Conservation (phyloP, 2,888 invertebrate genomes). For the Zeuzera pyrina region DNA sequence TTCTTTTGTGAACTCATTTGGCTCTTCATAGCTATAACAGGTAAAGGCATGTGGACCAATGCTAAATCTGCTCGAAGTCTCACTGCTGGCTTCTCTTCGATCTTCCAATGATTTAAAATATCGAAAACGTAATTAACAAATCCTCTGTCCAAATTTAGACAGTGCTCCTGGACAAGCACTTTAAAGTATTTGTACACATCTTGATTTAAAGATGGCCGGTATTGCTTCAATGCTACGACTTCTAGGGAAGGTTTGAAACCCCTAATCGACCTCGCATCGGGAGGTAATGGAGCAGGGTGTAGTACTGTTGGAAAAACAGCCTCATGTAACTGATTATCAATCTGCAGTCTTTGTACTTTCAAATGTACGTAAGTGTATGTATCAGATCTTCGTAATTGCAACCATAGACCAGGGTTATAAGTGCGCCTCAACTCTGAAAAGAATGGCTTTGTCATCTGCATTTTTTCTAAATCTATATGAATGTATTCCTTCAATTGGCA, state of each 20-base stretch:
- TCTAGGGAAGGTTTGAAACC: constrained; percentile 74
- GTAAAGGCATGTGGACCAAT: constrained; percentile 73
- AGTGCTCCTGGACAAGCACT: constrained; percentile 77
- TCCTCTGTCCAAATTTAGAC: constrained; percentile 79
- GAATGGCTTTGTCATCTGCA: constrained; percentile 91
- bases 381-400: constrained; percentile 80
- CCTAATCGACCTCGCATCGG: constrained; percentile 36
- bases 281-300: constrained; percentile 73
- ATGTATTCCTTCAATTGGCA: constrained; percentile 85
- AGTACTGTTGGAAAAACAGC: constrained; percentile 80
- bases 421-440: constrained; percentile 83
- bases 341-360: constrained; percentile 77
- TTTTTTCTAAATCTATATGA: constrained; percentile 84
- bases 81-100: constrained; percentile 71
- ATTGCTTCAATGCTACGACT: constrained; percentile 67
- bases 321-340: constrained; percentile 83
- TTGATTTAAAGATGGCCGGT: constrained; percentile 59
- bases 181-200: constrained; percentile 76
- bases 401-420: constrained; percentile 82
- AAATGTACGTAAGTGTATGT: constrained; percentile 78
- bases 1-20: constrained; percentile 44
- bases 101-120: constrained; percentile 74
- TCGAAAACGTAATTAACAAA: constrained; percentile 76
- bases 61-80: constrained; percentile 72
- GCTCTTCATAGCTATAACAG: constrained; percentile 55